These are phyloP conservation scores for Botia kubotai DNA, from an alignment of 2,797 vertebrate genomes.

Conservation along the genomic window DNA sequence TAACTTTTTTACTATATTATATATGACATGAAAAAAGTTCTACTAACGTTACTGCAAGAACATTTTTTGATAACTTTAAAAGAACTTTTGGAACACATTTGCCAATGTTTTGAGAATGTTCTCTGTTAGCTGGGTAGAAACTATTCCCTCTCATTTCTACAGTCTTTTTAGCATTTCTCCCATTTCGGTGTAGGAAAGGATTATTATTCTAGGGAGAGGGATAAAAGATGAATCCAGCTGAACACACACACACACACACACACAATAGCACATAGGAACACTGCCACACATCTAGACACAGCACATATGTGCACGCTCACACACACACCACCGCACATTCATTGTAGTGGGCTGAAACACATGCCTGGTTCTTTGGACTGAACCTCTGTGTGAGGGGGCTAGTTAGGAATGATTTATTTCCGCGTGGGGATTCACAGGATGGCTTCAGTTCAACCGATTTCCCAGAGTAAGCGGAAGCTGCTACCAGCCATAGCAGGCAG, in stretches of 20 bases:
- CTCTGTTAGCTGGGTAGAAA: no score
- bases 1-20: no score
- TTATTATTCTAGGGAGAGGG: slow-evolving; percentile 57
- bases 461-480: slow-evolving; percentile 68
- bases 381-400: slow-evolving; percentile 62
- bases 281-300: not conserved
- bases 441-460: slow-evolving; percentile 68
- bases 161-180: slow-evolving; percentile 13
- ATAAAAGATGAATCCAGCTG: slow-evolving; percentile 63
- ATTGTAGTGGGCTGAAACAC: slow-evolving; percentile 47
- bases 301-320: slow-evolving; percentile 45
- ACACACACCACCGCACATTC: slow-evolving; percentile 33
- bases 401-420: slow-evolving; percentile 71
- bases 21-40: no score
- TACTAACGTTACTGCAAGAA: no score
- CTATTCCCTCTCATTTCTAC: slow-evolving; percentile 39
- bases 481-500: slow-evolving; percentile 66
- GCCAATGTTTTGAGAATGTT: no score
- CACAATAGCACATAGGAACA: slow-evolving; percentile 28
- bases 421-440: slow-evolving; percentile 65
- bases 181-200: slow-evolving; percentile 54
- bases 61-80: no score
- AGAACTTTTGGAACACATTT: no score
- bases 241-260: slow-evolving; percentile 50
- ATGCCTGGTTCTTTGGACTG: slow-evolving; percentile 57